phyloP scores from a whole-genome alignment of 2,113 vertebrate genomes.

The Brachirus orientalis region DNA sequence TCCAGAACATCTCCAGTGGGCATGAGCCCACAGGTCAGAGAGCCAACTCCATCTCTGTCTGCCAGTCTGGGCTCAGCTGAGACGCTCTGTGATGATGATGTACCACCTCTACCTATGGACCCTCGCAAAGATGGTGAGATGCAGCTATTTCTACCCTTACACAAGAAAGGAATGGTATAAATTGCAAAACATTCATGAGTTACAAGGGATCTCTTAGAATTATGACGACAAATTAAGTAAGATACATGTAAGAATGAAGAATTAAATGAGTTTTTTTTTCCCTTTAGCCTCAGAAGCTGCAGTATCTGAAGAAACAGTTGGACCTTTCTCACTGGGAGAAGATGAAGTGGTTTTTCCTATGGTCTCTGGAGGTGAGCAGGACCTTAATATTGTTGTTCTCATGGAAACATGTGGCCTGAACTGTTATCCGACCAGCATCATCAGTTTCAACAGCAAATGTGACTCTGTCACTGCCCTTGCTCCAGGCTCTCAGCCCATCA shows the following conservation, averaged over 20 bases:
- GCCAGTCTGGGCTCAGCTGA: constrained; percentile 84
- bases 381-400: constrained; percentile 42
- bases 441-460: constrained; percentile 93
- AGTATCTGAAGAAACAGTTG: constrained; percentile 79
- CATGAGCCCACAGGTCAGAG: constrained; percentile 91
- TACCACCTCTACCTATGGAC: constrained; percentile 79
- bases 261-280: not conserved
- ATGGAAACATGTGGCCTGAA: constrained; percentile 83
- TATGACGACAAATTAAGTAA: no score
- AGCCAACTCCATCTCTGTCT: constrained; percentile 83
- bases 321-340: constrained; percentile 85
- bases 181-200: not conserved
- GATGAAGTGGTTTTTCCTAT: constrained; percentile 89
- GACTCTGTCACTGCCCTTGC: constrained; percentile 88
- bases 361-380: constrained; percentile 83
- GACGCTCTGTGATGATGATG: constrained; percentile 75
- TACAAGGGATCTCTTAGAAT: not conserved
- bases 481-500: constrained; percentile 87
- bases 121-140: constrained; percentile 83
- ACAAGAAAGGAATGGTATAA: not conserved
- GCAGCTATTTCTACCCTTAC: constrained; percentile 21
- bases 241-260: no score
- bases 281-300: constrained; percentile 20
- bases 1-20: constrained; percentile 92
- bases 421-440: constrained; percentile 89